These are phyloP conservation scores for Manduca sexta DNA, from an alignment of 1,140 invertebrate genomes.

Conservation along the genomic window DNA sequence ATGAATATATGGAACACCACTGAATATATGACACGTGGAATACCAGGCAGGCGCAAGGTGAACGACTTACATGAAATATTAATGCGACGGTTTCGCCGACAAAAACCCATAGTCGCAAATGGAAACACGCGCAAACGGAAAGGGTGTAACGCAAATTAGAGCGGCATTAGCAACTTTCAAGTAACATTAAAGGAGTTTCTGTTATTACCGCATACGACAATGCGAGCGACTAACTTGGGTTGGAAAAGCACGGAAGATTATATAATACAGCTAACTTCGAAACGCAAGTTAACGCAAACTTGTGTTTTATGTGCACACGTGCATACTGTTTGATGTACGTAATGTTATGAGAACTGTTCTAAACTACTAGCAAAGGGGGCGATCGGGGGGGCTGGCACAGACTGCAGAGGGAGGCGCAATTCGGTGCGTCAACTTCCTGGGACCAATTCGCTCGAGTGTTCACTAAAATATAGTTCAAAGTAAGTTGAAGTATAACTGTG, in stretches of 20 bases:
- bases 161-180: constrained; percentile 22
- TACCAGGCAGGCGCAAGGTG: constrained; percentile 27
- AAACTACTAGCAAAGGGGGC: constrained; percentile 5
- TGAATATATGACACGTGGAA: constrained; percentile 30
- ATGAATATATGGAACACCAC: constrained; percentile 7
- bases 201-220: constrained; percentile 24
- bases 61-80: constrained; percentile 34
- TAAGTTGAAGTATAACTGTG: constrained; percentile 16
- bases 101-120: constrained; percentile 22
- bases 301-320: constrained; percentile 22
- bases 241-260: constrained; percentile 25
- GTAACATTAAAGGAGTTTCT: constrained; percentile 25
- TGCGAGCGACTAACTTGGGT: constrained; percentile 19
- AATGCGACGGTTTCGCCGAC: constrained; percentile 24
- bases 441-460: constrained; percentile 21
- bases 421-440: constrained; percentile 25
- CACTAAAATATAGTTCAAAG: constrained; percentile 40
- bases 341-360: constrained; percentile 19
- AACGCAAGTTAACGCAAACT: constrained; percentile 23
- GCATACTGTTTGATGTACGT: constrained; percentile 13
- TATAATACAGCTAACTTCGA: constrained; percentile 21
- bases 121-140: constrained; percentile 19
- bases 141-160: constrained; percentile 27
- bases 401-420: constrained; percentile 7
- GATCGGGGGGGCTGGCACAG: neutral